phyloP scores from a whole-genome alignment of 1,140 invertebrate genomes.

The Heliothis virescens region DNA sequence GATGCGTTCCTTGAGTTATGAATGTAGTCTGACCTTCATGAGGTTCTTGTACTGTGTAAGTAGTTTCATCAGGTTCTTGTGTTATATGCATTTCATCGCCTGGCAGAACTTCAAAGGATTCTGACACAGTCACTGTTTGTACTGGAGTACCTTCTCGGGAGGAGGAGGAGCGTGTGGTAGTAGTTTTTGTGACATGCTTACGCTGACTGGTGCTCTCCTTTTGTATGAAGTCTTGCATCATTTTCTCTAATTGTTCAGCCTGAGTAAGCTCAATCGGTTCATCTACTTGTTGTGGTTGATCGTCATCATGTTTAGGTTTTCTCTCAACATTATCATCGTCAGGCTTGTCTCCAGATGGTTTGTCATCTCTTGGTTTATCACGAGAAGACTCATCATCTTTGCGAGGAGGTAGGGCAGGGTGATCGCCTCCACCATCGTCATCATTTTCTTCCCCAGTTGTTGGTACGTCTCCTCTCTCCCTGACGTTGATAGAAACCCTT shows the following conservation, averaged over 20 bases:
- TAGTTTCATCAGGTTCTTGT: constrained; percentile 61
- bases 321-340: background rate
- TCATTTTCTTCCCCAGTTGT: constrained; percentile 67
- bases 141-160: constrained; percentile 51
- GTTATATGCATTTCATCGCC: constrained; percentile 41
- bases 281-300: constrained; percentile 19
- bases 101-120: constrained; percentile 51
- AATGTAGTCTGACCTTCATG: constrained; percentile 50
- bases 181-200: constrained; percentile 37
- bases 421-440: constrained; percentile 70
- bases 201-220: constrained; percentile 42
- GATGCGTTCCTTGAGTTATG: constrained; percentile 52
- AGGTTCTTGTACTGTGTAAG: constrained; percentile 52
- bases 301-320: constrained; percentile 46
- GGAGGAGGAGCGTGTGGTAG: constrained; percentile 20
- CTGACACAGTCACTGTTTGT: constrained; percentile 51
- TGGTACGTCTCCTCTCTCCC: constrained; percentile 79
- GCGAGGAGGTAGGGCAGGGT: constrained; percentile 55
- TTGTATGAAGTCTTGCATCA: constrained; percentile 53
- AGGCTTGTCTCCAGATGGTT: background rate
- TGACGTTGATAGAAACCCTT: constrained; percentile 91
- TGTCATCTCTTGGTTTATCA: constrained; percentile 35
- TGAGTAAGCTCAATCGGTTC: constrained; percentile 43
- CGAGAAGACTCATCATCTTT: constrained; percentile 38
- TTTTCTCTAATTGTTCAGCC: constrained; percentile 45